Conservation (phyloP, 2,888 invertebrate genomes). For the Nymphalis polychloros region DNA sequence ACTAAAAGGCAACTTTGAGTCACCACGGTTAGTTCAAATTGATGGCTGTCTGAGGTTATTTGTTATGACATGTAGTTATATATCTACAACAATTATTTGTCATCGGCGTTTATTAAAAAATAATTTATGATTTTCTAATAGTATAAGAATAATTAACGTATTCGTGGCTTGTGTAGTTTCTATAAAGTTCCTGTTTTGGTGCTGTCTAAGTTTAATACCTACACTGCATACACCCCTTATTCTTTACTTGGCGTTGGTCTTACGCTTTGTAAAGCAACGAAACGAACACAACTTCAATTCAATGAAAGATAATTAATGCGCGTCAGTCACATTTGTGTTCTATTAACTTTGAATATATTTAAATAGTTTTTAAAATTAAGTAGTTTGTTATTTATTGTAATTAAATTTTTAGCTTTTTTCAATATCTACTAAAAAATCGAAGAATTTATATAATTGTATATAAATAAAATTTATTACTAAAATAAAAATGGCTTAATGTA, state of each 20-base stretch:
- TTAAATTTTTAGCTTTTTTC: no score
- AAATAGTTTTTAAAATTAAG: no score
- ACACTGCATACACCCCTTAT: constrained; percentile 41
- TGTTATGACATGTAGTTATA: constrained; percentile 75
- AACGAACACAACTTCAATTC: constrained; percentile 32
- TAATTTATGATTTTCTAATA: constrained; percentile 14
- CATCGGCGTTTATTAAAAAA: constrained; percentile 52
- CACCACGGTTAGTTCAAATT: constrained; percentile 78
- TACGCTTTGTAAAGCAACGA: constrained; percentile 52
- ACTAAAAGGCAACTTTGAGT: constrained; percentile 71
- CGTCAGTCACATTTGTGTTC: not conserved
- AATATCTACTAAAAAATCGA: no score
- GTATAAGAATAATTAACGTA: not conserved
- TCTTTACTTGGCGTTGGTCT: constrained; percentile 66
- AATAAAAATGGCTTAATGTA: no score
- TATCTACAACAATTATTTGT: constrained; percentile 59
- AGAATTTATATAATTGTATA: no score
- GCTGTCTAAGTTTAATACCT: constrained; percentile 1
- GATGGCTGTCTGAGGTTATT: constrained; percentile 78
- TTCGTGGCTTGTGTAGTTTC: not conserved
- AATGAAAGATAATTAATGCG: constrained; percentile 8
- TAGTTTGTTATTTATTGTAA: no score
- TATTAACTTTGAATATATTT: not conserved
- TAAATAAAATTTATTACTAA: no score
- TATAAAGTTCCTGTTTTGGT: not conserved